These are phyloP conservation scores for Phoenicopterus ruber DNA, from an alignment of 2,113 vertebrate genomes.

Conservation along the genomic window DNA sequence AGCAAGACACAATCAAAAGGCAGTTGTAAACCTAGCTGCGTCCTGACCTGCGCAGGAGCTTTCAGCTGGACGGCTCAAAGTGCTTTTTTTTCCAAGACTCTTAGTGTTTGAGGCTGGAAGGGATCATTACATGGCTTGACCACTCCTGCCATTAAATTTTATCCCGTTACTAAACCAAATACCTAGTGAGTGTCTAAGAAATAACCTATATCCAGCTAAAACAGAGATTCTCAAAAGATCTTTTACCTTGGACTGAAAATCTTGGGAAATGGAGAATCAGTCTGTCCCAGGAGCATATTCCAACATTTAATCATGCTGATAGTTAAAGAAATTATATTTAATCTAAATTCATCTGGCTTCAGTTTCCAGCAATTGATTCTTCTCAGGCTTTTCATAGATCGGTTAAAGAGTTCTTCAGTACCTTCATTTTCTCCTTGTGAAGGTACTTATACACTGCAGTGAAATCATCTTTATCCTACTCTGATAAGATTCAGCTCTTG, in stretches of 20 bases:
- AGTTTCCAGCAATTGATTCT: neutral
- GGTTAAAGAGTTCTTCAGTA: neutral
- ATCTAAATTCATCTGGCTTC: neutral
- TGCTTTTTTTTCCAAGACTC: neutral
- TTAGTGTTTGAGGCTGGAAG: neutral
- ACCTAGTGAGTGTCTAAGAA: neutral
- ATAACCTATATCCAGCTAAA: neutral
- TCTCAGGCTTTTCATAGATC: neutral
- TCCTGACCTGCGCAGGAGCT: neutral
- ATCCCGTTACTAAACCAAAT: neutral
- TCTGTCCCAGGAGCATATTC: neutral
- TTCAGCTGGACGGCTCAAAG: neutral
- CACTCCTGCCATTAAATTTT: neutral
- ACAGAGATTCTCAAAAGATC: neutral
- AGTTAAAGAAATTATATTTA: neutral
- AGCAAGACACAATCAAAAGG: neutral
- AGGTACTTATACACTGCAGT: neutral
- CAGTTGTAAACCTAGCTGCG: neutral
- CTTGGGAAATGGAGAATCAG: neutral
- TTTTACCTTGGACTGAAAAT: neutral
- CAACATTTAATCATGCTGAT: neutral
- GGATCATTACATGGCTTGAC: neutral
- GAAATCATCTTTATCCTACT: neutral
- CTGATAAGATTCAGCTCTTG: neutral
- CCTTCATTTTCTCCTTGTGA: neutral